A percentile compares a stretch with the other conserved stretches of the same genome.
Conservation (phyloP, 2,797 vertebrate genomes). For the Acomys russatus region DNA sequence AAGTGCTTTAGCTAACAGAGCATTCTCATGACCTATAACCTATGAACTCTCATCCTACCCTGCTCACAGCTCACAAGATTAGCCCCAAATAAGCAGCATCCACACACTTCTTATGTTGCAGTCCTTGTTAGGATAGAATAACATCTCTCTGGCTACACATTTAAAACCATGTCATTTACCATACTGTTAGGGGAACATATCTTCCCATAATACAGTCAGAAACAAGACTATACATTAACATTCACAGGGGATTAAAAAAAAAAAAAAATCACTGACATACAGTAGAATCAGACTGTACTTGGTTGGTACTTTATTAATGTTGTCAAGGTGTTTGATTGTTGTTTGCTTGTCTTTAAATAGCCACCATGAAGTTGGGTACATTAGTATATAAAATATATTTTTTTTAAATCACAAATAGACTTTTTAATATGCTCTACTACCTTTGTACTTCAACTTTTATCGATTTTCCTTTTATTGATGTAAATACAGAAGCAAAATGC, state of each 20-base stretch:
- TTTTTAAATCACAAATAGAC: slow-evolving; percentile 62
- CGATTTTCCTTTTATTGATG: slow-evolving; percentile 64
- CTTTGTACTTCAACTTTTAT: slow-evolving; percentile 64
- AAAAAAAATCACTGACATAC: slow-evolving; percentile 75
- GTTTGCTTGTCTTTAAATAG: slow-evolving; percentile 49
- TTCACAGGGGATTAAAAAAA: slow-evolving; percentile 62
- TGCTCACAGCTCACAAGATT: slow-evolving; percentile 53
- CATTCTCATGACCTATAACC: slow-evolving; percentile 2
- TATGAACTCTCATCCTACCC: slow-evolving; percentile 57
- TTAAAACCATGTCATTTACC: slow-evolving; percentile 62
- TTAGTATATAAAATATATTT: slow-evolving; percentile 67
- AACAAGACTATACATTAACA: slow-evolving; percentile 74
- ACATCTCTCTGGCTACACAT: slow-evolving; percentile 66
- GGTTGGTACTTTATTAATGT: slow-evolving; percentile 71
- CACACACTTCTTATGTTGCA: slow-evolving; percentile 66
- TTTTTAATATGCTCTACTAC: slow-evolving; percentile 68
- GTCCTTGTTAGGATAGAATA: slow-evolving; percentile 60
- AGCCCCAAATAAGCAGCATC: slow-evolving; percentile 49
- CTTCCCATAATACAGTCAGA: slow-evolving; percentile 69
- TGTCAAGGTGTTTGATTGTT: slow-evolving; percentile 52
- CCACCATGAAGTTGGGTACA: slow-evolving; percentile 75
- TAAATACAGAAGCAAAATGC: slow-evolving; percentile 75
- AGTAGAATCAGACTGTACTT: slow-evolving; percentile 72
- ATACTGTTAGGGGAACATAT: slow-evolving; percentile 52
- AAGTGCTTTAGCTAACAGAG: slow-evolving; percentile 56